A percentile compares a stretch with the other conserved stretches of the same genome.
Evolutionary conservation across 2,113 vertebrate species (phyloP).

Genomic region (Mohoua ochrocephala): DNA sequence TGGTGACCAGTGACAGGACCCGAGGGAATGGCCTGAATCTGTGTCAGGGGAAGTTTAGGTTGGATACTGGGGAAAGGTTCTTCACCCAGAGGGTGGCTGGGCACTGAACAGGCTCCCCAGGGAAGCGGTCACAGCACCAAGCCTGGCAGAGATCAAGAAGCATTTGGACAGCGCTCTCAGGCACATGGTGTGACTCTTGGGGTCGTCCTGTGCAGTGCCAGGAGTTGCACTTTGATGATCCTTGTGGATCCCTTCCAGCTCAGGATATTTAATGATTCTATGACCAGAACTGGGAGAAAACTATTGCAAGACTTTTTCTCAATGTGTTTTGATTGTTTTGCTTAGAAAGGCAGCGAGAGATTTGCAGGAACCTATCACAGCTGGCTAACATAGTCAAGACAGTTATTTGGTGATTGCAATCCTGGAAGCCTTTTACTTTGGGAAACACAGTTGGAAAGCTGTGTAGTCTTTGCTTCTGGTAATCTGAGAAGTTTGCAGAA

Average conservation of each 20-base stretch:
- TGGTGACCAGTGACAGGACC: background rate
- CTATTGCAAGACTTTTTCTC: background rate
- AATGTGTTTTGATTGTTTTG: background rate
- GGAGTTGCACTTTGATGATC: background rate
- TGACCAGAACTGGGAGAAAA: background rate
- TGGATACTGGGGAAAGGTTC: rapidly evolving
- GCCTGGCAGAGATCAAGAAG: background rate
- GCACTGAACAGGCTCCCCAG: background rate
- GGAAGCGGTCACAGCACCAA: background rate
- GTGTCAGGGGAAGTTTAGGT: background rate
- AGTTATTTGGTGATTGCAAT: background rate
- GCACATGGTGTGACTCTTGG: background rate
- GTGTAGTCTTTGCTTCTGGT: background rate
- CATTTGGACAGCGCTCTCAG: rapidly evolving
- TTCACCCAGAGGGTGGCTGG: background rate
- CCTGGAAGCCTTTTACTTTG: background rate
- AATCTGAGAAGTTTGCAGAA: background rate
- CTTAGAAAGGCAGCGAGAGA: background rate
- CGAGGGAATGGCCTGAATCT: background rate
- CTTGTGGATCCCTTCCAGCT: background rate
- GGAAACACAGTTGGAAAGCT: background rate
- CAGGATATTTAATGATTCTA: background rate
- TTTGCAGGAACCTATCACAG: background rate
- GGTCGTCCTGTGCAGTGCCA: background rate
- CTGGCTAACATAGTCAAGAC: background rate